These are phyloP conservation scores for Ichneumoninae sp. DNA, from an alignment of 2,888 invertebrate genomes.

Conservation along the genomic window DNA sequence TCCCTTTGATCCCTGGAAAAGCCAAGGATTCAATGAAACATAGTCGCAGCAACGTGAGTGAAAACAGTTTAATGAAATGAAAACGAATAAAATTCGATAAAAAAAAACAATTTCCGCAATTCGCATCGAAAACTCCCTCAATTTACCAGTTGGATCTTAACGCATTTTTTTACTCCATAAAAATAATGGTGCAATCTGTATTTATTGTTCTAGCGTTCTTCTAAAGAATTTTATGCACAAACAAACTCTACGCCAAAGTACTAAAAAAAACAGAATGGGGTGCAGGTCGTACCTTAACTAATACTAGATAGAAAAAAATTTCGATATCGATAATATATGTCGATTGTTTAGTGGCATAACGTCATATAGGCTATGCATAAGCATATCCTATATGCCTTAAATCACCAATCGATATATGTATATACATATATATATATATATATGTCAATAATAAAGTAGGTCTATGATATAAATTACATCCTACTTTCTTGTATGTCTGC, in stretches of 20 bases:
- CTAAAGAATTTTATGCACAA: too few species aligned
- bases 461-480: not conserved
- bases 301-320: not conserved
- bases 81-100: not conserved
- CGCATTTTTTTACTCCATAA: not conserved
- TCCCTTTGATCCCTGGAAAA: constrained; percentile 92
- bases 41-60: not conserved
- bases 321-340: not conserved
- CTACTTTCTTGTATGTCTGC: too few species aligned
- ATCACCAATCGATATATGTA: too few species aligned
- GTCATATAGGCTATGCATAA: too few species aligned
- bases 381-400: too few species aligned
- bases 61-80: not conserved
- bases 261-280: not conserved
- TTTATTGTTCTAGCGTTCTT: too few species aligned
- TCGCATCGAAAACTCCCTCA: not conserved
- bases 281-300: not conserved
- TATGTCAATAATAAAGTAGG: not conserved
- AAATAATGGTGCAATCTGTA: not conserved
- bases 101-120: not conserved
- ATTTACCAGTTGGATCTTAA: not conserved
- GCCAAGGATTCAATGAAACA: constrained; percentile 49
- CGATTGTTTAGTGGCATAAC: too few species aligned
- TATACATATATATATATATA: too few species aligned
- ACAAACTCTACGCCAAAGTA: too few species aligned